Percentiles rank a stretch among this genome's conserved stretches.
phyloP scores from a whole-genome alignment of 2,113 vertebrate species.

The Orthonyx spaldingii region DNA sequence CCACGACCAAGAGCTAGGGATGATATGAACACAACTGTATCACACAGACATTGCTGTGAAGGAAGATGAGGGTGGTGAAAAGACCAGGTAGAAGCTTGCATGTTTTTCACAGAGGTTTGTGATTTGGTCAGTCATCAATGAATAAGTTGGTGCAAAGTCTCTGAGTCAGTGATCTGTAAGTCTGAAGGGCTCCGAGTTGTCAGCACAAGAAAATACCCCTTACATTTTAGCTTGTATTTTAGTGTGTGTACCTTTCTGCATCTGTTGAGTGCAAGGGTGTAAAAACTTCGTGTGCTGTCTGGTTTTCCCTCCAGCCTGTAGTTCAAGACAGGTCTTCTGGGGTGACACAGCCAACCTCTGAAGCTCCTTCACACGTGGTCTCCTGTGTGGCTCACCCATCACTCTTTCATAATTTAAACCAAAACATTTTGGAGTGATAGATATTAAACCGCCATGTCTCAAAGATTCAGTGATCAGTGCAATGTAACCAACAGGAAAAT shows the following conservation, averaged over 20 bases:
- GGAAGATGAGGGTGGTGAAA: neutral
- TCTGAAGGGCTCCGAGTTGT: neutral
- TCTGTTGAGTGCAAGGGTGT: neutral
- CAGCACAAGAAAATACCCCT: neutral
- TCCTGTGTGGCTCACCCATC: neutral
- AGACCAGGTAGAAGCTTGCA: neutral
- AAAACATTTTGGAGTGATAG: neutral
- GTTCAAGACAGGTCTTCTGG: neutral
- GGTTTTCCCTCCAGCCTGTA: neutral
- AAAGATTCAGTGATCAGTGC: neutral
- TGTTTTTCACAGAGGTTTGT: neutral
- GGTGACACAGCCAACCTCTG: neutral
- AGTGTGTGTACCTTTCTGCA: neutral
- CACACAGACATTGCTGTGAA: neutral
- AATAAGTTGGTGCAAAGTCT: neutral
- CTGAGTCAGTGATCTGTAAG: neutral
- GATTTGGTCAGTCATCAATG: neutral
- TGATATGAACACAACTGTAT: accelerated
- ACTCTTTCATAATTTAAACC: neutral
- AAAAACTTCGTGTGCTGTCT: neutral
- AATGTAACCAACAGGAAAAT: neutral
- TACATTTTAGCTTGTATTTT: neutral
- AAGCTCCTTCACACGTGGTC: accelerated
- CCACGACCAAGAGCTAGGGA: neutral
- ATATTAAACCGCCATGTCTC: neutral